These are phyloP conservation scores for Coelopa frigida DNA, from an alignment of 1,140 invertebrate genomes.

Conservation along the genomic window DNA sequence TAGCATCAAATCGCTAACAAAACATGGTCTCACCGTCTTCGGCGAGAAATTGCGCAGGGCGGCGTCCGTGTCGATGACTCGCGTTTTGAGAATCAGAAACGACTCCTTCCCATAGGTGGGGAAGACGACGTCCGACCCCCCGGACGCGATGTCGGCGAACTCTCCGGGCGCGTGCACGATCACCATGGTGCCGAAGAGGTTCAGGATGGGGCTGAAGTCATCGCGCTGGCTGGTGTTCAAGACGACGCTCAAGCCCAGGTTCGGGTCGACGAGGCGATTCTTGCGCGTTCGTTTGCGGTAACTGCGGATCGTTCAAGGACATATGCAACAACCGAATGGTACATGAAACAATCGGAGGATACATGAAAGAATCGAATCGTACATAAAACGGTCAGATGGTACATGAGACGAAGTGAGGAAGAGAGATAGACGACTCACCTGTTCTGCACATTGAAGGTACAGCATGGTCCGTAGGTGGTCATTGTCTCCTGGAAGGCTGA, in stretches of 20 bases:
- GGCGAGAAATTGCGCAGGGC: constrained; percentile 22
- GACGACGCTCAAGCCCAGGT: constrained; percentile 41
- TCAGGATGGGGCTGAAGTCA: constrained; percentile 26
- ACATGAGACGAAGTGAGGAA: background rate
- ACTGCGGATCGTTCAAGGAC: too few species aligned
- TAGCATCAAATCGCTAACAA: background rate
- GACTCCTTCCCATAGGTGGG: constrained; percentile 6
- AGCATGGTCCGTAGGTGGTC: constrained; percentile 29
- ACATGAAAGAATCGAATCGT: background rate
- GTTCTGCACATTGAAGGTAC: constrained; percentile 25
- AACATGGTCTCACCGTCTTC: constrained; percentile 16
- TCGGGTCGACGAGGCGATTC: constrained; percentile 25
- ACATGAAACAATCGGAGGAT: background rate
- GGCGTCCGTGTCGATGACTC: constrained; percentile 26
- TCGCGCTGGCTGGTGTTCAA: constrained; percentile 38
- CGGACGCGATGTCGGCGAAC: constrained; percentile 10
- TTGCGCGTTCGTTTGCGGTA: constrained; percentile 10
- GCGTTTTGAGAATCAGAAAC: constrained; percentile 15
- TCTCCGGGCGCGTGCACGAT: constrained; percentile 15
- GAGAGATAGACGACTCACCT: constrained; percentile 3
- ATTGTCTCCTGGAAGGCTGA: constrained; percentile 21
- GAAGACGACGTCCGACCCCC: constrained; percentile 7
- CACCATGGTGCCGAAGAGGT: constrained; percentile 18
- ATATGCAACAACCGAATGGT: background rate
- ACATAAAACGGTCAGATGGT: background rate